Conservation (phyloP, 2,888 invertebrate species). For the Zhengitettix transpicula region DNA sequence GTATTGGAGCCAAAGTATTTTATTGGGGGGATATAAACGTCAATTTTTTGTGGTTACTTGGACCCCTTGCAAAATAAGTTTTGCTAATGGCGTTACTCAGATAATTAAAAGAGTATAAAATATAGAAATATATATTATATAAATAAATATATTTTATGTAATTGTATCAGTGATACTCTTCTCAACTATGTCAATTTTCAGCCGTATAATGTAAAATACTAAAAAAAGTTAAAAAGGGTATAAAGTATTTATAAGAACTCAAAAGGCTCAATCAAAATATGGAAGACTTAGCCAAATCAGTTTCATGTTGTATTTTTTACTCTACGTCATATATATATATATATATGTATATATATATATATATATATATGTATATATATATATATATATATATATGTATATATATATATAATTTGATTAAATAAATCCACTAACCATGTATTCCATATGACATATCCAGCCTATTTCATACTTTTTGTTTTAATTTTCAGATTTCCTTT, state of each 20-base stretch:
- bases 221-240: background rate
- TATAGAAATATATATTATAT: conserved; percentile 5
- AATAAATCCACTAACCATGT: background rate
- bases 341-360: too few relatives aligned
- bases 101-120: conserved; percentile 6
- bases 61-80: background rate
- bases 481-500: background rate
- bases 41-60: background rate
- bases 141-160: conserved; percentile 11
- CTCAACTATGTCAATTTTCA: conserved; percentile 8
- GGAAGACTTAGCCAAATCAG: background rate
- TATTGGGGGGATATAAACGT: conserved; percentile 1
- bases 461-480: background rate
- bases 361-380: too few relatives aligned
- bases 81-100: conserved; percentile 5
- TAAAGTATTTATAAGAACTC: background rate
- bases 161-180: conserved; percentile 11
- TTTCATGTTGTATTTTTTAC: background rate
- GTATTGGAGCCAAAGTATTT: conserved; percentile 8
- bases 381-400: too few relatives aligned
- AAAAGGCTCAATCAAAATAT: too few relatives aligned
- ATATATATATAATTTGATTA: too few relatives aligned
- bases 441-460: conserved; percentile 1
- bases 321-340: too few relatives aligned
- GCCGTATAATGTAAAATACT: conserved; percentile 3